phyloP scores from a whole-genome alignment of 1,140 invertebrate species.

The Drosophila arawakana region DNA sequence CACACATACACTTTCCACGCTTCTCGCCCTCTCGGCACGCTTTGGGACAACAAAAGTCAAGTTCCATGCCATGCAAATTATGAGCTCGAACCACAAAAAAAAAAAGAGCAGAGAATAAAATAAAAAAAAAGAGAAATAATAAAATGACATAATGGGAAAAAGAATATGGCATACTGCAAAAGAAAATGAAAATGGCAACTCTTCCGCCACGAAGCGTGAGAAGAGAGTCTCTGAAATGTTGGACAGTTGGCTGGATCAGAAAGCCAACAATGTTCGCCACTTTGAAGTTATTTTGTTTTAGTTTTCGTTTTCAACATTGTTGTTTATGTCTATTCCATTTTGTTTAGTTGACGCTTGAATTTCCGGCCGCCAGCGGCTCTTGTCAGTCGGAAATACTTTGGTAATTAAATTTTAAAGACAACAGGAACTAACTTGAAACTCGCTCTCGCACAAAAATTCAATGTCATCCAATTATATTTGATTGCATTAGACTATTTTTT shows the following conservation, averaged over 20 bases:
- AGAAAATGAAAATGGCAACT: constrained; percentile 76
- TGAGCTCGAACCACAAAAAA: constrained; percentile 44
- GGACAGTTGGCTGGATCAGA: background rate
- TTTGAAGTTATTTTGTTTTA: constrained; percentile 57
- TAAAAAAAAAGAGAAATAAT: constrained; percentile 39
- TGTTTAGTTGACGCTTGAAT: constrained; percentile 70
- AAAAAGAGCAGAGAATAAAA: constrained; percentile 37
- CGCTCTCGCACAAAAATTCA: constrained; percentile 29
- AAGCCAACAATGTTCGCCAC: constrained; percentile 53
- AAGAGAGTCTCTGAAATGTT: background rate
- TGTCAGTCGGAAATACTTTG: constrained; percentile 66
- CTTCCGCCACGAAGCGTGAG: constrained; percentile 46
- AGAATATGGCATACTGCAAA: constrained; percentile 53
- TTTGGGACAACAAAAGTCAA: constrained; percentile 67
- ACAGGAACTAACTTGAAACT: constrained; percentile 32
- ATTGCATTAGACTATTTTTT: constrained; percentile 45
- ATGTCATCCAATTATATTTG: constrained; percentile 71
- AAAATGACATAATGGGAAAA: constrained; percentile 30
- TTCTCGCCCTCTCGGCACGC: background rate
- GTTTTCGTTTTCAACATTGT: constrained; percentile 18
- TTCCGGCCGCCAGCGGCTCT: constrained; percentile 49
- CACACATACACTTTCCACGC: constrained; percentile 63
- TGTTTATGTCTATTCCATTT: constrained; percentile 48
- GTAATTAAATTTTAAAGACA: constrained; percentile 73
- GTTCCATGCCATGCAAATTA: constrained; percentile 76